Evolutionary conservation across 1,140 invertebrate genomes (phyloP).

Genomic region (Himalopsyche phryganea): DNA sequence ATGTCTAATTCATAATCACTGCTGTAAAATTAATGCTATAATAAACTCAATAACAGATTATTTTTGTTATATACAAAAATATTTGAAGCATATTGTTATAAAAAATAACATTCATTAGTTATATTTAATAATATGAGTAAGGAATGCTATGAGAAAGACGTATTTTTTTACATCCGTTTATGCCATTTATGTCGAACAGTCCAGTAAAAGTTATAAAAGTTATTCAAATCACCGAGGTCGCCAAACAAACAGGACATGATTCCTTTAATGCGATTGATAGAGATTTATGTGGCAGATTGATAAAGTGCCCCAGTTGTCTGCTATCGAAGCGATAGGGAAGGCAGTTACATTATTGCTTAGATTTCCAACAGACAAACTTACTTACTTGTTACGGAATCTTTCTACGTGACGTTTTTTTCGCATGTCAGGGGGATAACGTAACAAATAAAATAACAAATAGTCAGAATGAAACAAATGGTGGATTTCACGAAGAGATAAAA

Average conservation of each 20-base stretch:
- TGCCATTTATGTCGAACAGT: conserved; percentile 8
- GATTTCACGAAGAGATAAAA: too few relatives aligned
- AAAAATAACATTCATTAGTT: too few relatives aligned
- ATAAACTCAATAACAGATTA: too few relatives aligned
- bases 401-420: not conserved
- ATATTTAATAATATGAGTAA: too few relatives aligned
- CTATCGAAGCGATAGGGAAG: conserved; percentile 8
- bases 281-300: conserved; percentile 36
- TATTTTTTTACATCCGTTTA: not conserved
- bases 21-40: too few relatives aligned
- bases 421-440: not conserved
- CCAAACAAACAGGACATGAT: conserved; percentile 34
- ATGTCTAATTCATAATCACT: too few relatives aligned
- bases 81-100: too few relatives aligned
- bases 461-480: not conserved
- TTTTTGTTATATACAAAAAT: too few relatives aligned
- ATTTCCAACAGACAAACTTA: conserved; percentile 11
- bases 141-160: too few relatives aligned
- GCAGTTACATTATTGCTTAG: conserved; percentile 25
- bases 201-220: conserved; percentile 14
- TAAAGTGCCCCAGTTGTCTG: conserved; percentile 20
- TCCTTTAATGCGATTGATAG: conserved; percentile 36
- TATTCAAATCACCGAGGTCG: conserved; percentile 30
- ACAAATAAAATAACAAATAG: conserved; percentile 6
- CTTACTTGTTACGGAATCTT: conserved; percentile 17